These are phyloP conservation scores for Alosa sapidissima DNA, from an alignment of 2,797 vertebrate genomes.

Conservation along the genomic window DNA sequence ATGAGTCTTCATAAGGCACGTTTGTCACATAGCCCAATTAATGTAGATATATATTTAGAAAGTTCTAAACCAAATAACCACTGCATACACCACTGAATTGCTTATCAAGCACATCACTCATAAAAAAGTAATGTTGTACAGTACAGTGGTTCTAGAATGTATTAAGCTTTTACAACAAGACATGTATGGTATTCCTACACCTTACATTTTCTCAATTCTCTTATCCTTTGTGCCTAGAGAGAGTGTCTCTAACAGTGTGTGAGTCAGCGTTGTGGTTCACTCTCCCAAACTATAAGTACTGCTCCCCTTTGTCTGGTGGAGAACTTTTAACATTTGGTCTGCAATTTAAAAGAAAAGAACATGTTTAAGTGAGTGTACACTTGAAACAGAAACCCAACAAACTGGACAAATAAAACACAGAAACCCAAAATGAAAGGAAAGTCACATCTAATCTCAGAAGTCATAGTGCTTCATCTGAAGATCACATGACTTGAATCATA, in stretches of 20 bases:
- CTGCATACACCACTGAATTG: constrained; percentile 32
- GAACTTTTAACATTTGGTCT: constrained; percentile 89
- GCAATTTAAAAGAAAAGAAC: constrained; percentile 87
- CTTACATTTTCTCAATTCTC: constrained; percentile 41
- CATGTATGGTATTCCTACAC: constrained; percentile 25
- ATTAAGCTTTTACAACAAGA: constrained; percentile 34
- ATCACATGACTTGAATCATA: constrained; percentile 25
- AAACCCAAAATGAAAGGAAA: constrained; percentile 56
- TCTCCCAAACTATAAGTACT: constrained; percentile 85
- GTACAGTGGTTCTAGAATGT: constrained; percentile 23
- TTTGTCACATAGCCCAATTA: constrained; percentile 15
- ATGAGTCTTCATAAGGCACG: constrained; percentile 11
- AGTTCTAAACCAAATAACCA: constrained; percentile 37
- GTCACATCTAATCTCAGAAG: constrained; percentile 14
- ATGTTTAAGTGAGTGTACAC: constrained; percentile 73
- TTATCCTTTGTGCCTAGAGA: constrained; percentile 70
- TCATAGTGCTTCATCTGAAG: constrained; percentile 44
- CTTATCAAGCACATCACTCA: constrained; percentile 12
- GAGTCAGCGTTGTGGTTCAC: constrained; percentile 67
- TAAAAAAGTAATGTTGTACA: constrained; percentile 8
- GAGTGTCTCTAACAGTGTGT: constrained; percentile 75
- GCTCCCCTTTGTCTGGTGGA: constrained; percentile 86
- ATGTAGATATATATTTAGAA: not conserved
- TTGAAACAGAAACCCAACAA: constrained; percentile 56
- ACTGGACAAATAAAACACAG: constrained; percentile 7